These are phyloP conservation scores for Pissodes strobi DNA, from an alignment of 1,140 invertebrate species.

Conservation along the genomic window DNA sequence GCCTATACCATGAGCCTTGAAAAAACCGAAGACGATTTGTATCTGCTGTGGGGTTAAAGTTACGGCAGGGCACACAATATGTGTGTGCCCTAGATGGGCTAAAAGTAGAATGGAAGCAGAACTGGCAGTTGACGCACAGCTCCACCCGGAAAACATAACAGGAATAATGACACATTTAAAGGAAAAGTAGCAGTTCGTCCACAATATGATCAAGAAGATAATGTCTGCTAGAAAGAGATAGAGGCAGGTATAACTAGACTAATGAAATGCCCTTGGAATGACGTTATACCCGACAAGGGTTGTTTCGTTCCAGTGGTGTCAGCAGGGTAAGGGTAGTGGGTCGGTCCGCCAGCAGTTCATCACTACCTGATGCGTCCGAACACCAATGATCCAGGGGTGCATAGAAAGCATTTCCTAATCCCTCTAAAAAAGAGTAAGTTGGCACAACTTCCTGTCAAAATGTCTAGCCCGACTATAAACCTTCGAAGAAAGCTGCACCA, in stretches of 20 bases:
- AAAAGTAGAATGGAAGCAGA: neutral
- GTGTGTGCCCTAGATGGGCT: slow-evolving; percentile 10
- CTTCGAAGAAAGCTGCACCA: too few relatives aligned
- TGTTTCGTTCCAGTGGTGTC: too few relatives aligned
- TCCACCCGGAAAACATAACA: slow-evolving; percentile 5
- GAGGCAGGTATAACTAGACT: neutral
- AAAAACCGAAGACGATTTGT: slow-evolving; percentile 5
- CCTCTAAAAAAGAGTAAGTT: too few relatives aligned
- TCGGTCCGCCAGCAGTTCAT: too few relatives aligned
- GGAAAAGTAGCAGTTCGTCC: neutral
- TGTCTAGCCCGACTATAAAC: too few relatives aligned
- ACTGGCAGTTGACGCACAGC: neutral
- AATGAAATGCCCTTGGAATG: too few relatives aligned
- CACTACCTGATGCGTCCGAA: too few relatives aligned
- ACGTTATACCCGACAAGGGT: too few relatives aligned
- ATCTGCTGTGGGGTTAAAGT: slow-evolving; percentile 11
- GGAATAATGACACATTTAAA: neutral
- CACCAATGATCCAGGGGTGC: too few relatives aligned
- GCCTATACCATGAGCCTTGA: slow-evolving; percentile 27
- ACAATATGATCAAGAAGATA: neutral
- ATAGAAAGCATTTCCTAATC: too few relatives aligned
- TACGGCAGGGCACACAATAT: slow-evolving; percentile 17
- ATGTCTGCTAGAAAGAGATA: neutral
- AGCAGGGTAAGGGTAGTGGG: too few relatives aligned
- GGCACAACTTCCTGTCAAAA: too few relatives aligned